Evolutionary conservation across 1,140 invertebrate genomes (phyloP).

Genomic region (Drosophila punjabiensis): DNA sequence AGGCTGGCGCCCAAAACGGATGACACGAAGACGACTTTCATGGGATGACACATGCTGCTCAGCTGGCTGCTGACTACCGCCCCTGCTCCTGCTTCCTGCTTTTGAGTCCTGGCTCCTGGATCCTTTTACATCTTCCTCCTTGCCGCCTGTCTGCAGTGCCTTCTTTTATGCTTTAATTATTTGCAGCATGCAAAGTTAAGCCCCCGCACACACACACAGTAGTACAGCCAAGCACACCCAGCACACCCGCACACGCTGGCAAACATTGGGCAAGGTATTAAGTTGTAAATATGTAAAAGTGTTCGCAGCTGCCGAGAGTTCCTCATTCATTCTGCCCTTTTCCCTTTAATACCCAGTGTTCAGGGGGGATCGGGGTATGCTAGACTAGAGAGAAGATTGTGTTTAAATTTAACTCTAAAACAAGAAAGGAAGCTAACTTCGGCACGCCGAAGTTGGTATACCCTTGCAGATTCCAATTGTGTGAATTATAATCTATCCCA

Average conservation of each 20-base stretch:
- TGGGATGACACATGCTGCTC: constrained; percentile 69
- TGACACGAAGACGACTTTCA: constrained; percentile 58
- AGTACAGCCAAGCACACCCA: constrained; percentile 12
- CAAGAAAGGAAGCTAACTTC: no score
- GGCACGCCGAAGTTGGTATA: no score
- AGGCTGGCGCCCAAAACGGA: constrained; percentile 43
- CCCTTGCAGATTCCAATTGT: no score
- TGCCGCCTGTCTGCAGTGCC: constrained; percentile 36
- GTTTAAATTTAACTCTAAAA: neutral
- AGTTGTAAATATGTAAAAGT: constrained; percentile 77
- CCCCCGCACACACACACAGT: constrained; percentile 29
- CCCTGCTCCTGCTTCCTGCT: neutral
- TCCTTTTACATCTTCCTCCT: constrained; percentile 4
- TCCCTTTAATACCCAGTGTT: constrained; percentile 8
- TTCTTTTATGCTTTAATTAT: constrained; percentile 80
- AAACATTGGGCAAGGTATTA: constrained; percentile 72
- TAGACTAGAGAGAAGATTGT: no score
- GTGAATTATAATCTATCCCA: no score
- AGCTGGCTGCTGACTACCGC: constrained; percentile 47
- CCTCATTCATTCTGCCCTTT: constrained; percentile 31
- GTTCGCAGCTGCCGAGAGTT: constrained; percentile 55
- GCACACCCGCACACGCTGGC: constrained; percentile 26
- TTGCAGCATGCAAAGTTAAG: constrained; percentile 80
- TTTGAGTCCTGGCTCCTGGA: neutral
- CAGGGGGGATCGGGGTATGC: neutral